These are phyloP conservation scores for Drosophila funebris DNA, from an alignment of 1,140 invertebrate species.

Conservation along the genomic window DNA sequence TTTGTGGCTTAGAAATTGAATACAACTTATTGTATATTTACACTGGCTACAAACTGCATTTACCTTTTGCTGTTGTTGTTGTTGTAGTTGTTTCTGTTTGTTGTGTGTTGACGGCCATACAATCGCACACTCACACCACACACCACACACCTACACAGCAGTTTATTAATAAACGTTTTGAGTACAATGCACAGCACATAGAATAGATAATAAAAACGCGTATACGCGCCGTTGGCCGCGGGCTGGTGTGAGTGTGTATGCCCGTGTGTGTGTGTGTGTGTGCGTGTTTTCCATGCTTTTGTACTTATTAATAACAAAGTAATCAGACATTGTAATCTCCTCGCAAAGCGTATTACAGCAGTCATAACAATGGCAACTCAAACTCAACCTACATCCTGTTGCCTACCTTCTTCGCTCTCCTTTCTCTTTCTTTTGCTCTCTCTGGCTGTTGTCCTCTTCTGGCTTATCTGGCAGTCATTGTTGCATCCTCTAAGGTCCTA, in stretches of 20 bases:
- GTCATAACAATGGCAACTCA: slow-evolving; percentile 74
- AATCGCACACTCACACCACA: background rate
- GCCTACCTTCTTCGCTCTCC: background rate
- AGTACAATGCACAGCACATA: slow-evolving; percentile 39
- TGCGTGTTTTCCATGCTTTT: slow-evolving; percentile 62
- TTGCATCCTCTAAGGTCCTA: slow-evolving; percentile 31
- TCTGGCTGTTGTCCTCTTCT: slow-evolving; percentile 37
- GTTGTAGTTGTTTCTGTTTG: slow-evolving; percentile 8
- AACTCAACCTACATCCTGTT: slow-evolving; percentile 20
- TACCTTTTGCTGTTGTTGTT: slow-evolving; percentile 21
- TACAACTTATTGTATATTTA: slow-evolving; percentile 36
- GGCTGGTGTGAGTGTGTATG: slow-evolving; percentile 10
- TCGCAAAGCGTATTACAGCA: slow-evolving; percentile 76
- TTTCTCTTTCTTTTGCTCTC: slow-evolving; percentile 7
- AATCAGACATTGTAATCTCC: slow-evolving; percentile 80
- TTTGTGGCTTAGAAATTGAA: slow-evolving; percentile 40
- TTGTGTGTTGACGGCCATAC: slow-evolving; percentile 12
- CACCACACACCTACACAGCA: background rate
- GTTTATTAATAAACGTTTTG: slow-evolving; percentile 60
- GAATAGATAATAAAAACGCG: slow-evolving; percentile 70
- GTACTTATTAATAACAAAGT: slow-evolving; percentile 82
- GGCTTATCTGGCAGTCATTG: slow-evolving; percentile 44
- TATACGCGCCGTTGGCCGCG: slow-evolving; percentile 42
- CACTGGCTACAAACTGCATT: slow-evolving; percentile 38
- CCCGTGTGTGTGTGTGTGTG: slow-evolving; percentile 18